These are phyloP conservation scores for Symphodus melops DNA, from an alignment of 2,113 vertebrate species.

Conservation along the genomic window DNA sequence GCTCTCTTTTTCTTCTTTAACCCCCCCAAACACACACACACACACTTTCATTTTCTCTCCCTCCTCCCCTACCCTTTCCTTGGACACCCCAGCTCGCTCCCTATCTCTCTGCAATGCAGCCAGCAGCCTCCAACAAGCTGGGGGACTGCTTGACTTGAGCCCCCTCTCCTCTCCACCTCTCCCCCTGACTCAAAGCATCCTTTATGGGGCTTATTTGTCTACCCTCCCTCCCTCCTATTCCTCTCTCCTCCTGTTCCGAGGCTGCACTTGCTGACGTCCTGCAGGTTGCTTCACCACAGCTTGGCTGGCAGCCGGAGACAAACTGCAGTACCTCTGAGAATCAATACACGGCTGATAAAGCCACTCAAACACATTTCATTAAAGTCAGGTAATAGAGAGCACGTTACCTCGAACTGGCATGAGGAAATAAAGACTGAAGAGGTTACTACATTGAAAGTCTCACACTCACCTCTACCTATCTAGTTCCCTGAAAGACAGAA, in stretches of 20 bases:
- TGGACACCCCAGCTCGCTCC: slow-evolving; percentile 33
- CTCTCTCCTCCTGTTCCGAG: slow-evolving; percentile 33
- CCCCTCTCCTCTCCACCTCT: slow-evolving; percentile 65
- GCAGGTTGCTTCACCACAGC: slow-evolving; percentile 56
- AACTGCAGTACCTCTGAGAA: slow-evolving; percentile 57
- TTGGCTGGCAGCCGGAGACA: slow-evolving; percentile 40
- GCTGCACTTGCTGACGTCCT: slow-evolving; percentile 64
- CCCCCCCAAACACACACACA: slow-evolving; percentile 27
- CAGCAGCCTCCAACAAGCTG: slow-evolving; percentile 64
- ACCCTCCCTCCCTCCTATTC: slow-evolving; percentile 56
- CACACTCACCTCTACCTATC: neutral
- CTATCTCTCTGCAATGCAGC: slow-evolving; percentile 72
- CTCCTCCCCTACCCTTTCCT: slow-evolving; percentile 26
- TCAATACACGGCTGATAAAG: slow-evolving; percentile 41
- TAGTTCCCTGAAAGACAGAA: neutral
- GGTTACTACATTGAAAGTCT: neutral
- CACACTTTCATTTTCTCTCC: slow-evolving; percentile 2
- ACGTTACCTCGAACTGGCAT: neutral
- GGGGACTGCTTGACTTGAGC: slow-evolving; percentile 70
- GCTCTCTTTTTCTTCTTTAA: slow-evolving; percentile 36
- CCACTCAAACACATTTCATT: slow-evolving; percentile 38
- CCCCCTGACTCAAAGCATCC: slow-evolving; percentile 80
- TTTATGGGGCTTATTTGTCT: slow-evolving; percentile 83
- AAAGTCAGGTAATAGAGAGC: slow-evolving; percentile 8
- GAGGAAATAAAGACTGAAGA: neutral